These are phyloP conservation scores for Parnassius smintheus DNA, from an alignment of 2,888 invertebrate species.

Conservation along the genomic window DNA sequence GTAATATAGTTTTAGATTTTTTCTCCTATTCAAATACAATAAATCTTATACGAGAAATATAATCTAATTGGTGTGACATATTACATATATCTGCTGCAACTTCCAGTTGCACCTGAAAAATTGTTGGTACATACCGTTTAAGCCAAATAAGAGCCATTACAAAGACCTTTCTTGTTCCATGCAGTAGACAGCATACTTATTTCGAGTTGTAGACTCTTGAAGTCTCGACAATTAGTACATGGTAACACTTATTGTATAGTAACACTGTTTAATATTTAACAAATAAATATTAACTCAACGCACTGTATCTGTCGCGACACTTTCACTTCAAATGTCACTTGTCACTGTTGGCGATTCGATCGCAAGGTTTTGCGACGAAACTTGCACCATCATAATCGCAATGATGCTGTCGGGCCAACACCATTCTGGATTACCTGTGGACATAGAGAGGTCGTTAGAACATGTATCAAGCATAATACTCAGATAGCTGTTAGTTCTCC, in stretches of 20 bases:
- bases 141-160: background rate
- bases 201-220: background rate
- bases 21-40: too few species aligned
- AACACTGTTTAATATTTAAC: background rate
- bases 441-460: background rate
- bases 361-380: conserved; percentile 1
- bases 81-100: background rate
- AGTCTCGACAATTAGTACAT: background rate
- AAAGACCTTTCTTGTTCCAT: background rate
- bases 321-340: conserved; percentile 8
- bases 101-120: background rate
- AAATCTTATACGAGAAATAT: too few species aligned
- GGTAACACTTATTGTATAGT: conserved; percentile 1
- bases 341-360: background rate
- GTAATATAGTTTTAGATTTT: too few species aligned
- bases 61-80: background rate
- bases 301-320: background rate
- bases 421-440: conserved; percentile 14
- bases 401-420: conserved; percentile 9
- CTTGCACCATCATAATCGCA: conserved; percentile 16
- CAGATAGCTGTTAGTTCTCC: too few species aligned
- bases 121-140: background rate
- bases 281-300: conserved; percentile 5
- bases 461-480: background rate
- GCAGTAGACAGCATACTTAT: background rate